Base-by-base conservation (phyloP, 2,888 invertebrate genomes). In the Tenthredo amoena region DNA sequence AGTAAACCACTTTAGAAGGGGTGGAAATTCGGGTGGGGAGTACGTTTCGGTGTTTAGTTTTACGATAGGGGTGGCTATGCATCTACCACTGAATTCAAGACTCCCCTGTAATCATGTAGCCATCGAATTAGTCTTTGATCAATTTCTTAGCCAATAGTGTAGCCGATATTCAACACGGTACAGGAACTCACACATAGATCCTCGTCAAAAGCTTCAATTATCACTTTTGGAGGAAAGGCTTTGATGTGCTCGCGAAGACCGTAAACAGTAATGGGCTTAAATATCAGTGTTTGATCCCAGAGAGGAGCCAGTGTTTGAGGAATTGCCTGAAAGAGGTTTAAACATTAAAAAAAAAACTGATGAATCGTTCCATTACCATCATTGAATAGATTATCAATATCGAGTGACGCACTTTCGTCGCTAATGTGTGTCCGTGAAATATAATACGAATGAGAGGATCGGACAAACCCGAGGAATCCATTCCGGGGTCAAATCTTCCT, bases 401-500 rank as follows among this genome's bases (percentile, higher is more conserved):
- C 40, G 58, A 87, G 50, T 31, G 71, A 89, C 90, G 91, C 90
- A 95, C 95, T 89, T 89, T 90, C 4, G 95, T 94, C 79, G 92
- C 88, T 82, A 91, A 90, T 9, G 92, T 91, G 88, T 94, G 92
- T 68, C 94, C 93, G 55, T 90, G 91, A 87, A 94, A 91, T 76
- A 92, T 90, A 65, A 95, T 91, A 85, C 94, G 91, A 9, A 94
- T 91, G 85, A 94, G 93, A 40, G 96, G 94, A 91, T 96, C 95
- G 47, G 94, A 94, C 34, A 95, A 91, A 0, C 95, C 95, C 7
- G 93, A 93, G 31, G 92, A 92, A 85, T 96, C 95, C 87, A 93
- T 93, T 1, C 95, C 95, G 0, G 94, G 94, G 21, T 94, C 94
- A 62, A 97, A 93, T 91, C 96, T 96, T 1, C 96, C 97, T 93